Base-by-base conservation (phyloP, 2,888 invertebrate species). In the Plebejus argus region DNA sequence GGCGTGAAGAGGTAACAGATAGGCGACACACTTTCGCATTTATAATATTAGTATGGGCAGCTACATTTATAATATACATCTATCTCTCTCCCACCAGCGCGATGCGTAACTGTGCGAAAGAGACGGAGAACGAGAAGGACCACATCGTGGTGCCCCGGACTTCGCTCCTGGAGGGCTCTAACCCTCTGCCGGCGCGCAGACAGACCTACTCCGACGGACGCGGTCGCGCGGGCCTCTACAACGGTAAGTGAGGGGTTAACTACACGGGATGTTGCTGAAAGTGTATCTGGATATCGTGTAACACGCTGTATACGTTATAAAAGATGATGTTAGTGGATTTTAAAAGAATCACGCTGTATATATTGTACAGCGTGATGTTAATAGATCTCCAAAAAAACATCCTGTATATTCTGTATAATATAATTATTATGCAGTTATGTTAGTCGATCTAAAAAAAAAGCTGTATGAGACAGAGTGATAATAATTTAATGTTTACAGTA, bases 171-270 rank as follows among this genome's bases (percentile, higher is more conserved):
- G 97, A 97, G 87, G 85, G 86, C 3, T 80, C 84, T n/a, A 95
- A 96, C 76, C 95, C 96, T 39, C 96, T 96, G 85, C 96, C 96
- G 0, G 94, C 95, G 79, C 93, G 96, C 75, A 92, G 96, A n/a
- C 95, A 95, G 84, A 95, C 95, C 66, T 94, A 95, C 84, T 93
- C 95, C 78, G 95, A 89, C 81, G 95, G 88, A 0, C 81, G 85
- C 18, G 88, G 88, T 7, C 85, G 89, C 3, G 84, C 88, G 5
- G 88, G 87, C 0, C 85, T 90, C 18, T 86, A 92, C 75, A 93
- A 90, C 83, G 94, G 95, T 95, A 84, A 89, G 90, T 83, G 8
- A n/a, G 0, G 35, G n/a, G 45, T 74, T 45, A 53, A 49, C 7
- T 72, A 53, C 28, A 49, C 66, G 15, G 61, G 28, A 28, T 33